Percentiles rank a stretch among this genome's conserved stretches.
These are phyloP conservation scores for Gymnoscopelus braueri DNA, from an alignment of 2,797 vertebrate genomes.

Conservation along the genomic window DNA sequence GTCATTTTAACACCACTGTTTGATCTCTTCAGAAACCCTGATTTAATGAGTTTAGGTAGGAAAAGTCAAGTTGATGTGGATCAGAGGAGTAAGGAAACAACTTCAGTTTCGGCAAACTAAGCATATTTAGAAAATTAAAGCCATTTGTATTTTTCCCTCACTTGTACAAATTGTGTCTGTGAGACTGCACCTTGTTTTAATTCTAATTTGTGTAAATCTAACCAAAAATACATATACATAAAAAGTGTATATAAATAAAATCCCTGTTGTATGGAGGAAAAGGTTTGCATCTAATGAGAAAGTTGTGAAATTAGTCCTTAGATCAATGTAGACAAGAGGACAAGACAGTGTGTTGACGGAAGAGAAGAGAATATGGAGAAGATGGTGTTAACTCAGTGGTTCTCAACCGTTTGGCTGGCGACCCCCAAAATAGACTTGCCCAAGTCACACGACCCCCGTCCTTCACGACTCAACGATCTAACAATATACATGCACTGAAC, in stretches of 20 bases:
- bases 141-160: background rate
- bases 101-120: slow-evolving; percentile 24
- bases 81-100: slow-evolving; percentile 28
- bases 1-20: slow-evolving; percentile 52
- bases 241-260: background rate
- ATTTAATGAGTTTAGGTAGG: slow-evolving; percentile 53
- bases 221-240: background rate
- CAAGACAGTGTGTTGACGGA: background rate
- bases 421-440: too few relatives aligned
- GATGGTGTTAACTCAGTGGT: slow-evolving; percentile 8
- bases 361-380: slow-evolving; percentile 21
- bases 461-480: too few relatives aligned
- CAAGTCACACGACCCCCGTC: too few relatives aligned
- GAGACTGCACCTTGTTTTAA: too few relatives aligned
- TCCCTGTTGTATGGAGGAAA: too few relatives aligned
- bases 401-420: background rate
- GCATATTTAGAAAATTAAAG: background rate
- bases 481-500: too few relatives aligned
- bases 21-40: slow-evolving; percentile 68
- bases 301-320: too few relatives aligned
- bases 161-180: too few relatives aligned
- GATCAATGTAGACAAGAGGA: too few relatives aligned
- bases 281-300: too few relatives aligned
- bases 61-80: slow-evolving; percentile 35
- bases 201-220: too few relatives aligned